Percentiles rank a stretch among this genome's conserved stretches.
Evolutionary conservation across 2,888 invertebrate species (phyloP).

Genomic region (Steromphala cineraria): DNA sequence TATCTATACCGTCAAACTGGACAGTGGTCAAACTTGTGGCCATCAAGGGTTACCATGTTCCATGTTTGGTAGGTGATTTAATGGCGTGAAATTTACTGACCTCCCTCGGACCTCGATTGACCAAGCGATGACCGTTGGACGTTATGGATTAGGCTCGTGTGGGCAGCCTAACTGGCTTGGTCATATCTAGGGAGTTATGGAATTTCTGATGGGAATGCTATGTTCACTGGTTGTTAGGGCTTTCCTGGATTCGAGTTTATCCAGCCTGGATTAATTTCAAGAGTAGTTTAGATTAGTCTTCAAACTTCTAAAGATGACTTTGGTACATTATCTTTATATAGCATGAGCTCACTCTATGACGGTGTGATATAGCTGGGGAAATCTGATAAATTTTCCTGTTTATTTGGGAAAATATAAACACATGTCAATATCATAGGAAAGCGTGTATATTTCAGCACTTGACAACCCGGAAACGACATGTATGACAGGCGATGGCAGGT

Average conservation of each 20-base stretch:
- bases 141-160: background rate
- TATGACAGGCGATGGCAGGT: too few species aligned
- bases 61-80: background rate
- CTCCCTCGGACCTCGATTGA: background rate
- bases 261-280: background rate
- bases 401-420: too few species aligned
- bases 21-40: background rate
- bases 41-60: background rate
- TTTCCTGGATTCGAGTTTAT: background rate
- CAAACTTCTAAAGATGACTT: background rate
- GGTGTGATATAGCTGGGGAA: too few species aligned
- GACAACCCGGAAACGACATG: background rate
- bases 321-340: background rate
- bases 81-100: background rate
- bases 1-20: background rate
- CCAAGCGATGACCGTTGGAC: background rate
- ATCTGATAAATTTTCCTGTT: too few species aligned
- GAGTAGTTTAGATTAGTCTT: background rate
- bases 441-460: background rate
- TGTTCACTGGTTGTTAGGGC: background rate
- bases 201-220: background rate
- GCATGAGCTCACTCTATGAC: background rate
- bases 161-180: background rate
- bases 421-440: background rate
- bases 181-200: background rate